Base-by-base conservation (phyloP, 2,888 invertebrate species). In the Prenolepis imparis region DNA sequence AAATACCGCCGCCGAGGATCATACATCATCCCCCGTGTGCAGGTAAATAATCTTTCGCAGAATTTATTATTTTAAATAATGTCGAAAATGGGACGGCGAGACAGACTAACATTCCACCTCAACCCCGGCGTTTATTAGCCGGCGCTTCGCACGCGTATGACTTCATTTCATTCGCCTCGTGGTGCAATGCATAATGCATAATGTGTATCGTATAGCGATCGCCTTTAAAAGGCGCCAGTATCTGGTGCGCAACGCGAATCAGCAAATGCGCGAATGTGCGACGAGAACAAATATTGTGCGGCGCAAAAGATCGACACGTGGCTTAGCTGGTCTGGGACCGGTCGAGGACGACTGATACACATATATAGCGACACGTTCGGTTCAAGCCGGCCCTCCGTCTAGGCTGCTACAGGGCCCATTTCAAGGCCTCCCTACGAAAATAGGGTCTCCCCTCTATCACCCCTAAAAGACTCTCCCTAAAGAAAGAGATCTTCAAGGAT, bases 291-390 rank as follows among this genome's bases (percentile, higher is more conserved):
- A 85, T 36, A 36, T 36, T 36, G 5, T 5, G 75, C 88, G 73
- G 39, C 90, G 88, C 88, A 88, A 80, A 85, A 89, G 57, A 72
- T 68, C 73, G 88, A 74, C 88, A 85, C 90, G 90, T 84, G 86
- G 36, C 67, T 21, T 44, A 24, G 61, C 52, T 28, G 28, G 28
- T 28, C 28, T 55, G n/a, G 39, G 39, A 41, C 1, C 70, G 39
- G 32, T 66, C 41, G 78, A 78, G 80, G 75, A 36, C 78, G 18
- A 41, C 55, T 78, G 21, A 48, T 5, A 18, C 44, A 39, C 11
- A 2, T 24, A 36, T 28, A 28, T 28, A 36, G 9, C 36, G 24
- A 36, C 41, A 32, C 12, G 21, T n/a, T n/a, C 11, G 28, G 41
- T 18, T 73, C n/a, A 55, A 12, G 32, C 52, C 18, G 55, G 3